Evolutionary conservation across 2,797 vertebrate species (phyloP).

Genomic region (Buphagus erythrorhynchus): DNA sequence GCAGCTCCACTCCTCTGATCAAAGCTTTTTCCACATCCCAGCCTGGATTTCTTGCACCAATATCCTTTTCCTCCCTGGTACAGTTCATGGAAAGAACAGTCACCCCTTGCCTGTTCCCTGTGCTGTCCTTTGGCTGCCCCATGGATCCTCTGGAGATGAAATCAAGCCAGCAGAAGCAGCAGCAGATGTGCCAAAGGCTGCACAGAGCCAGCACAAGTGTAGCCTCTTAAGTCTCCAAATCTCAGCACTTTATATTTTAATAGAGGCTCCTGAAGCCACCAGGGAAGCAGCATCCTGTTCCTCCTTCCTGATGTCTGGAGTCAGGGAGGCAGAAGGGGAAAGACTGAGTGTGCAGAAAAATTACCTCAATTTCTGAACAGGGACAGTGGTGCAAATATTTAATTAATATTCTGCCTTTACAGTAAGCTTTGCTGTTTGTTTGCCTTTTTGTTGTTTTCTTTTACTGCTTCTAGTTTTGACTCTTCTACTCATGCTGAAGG

Average conservation of each 20-base stretch:
- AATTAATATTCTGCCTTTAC: background rate
- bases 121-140: background rate
- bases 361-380: background rate
- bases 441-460: background rate
- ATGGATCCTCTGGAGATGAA: background rate
- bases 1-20: background rate
- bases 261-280: background rate
- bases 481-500: background rate
- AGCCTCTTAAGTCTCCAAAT: background rate
- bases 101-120: background rate
- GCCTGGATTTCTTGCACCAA: background rate
- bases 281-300: background rate
- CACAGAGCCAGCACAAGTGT: background rate
- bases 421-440: background rate
- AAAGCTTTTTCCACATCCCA: background rate
- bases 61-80: no score
- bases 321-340: background rate
- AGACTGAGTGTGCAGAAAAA: background rate
- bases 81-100: background rate
- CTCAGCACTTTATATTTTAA: background rate
- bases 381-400: background rate
- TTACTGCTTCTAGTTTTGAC: background rate
- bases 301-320: background rate
- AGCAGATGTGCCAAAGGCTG: background rate
- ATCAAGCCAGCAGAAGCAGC: background rate